phyloP scores from a whole-genome alignment of 2,797 vertebrate species.

The Falco novaeseelandiae region DNA sequence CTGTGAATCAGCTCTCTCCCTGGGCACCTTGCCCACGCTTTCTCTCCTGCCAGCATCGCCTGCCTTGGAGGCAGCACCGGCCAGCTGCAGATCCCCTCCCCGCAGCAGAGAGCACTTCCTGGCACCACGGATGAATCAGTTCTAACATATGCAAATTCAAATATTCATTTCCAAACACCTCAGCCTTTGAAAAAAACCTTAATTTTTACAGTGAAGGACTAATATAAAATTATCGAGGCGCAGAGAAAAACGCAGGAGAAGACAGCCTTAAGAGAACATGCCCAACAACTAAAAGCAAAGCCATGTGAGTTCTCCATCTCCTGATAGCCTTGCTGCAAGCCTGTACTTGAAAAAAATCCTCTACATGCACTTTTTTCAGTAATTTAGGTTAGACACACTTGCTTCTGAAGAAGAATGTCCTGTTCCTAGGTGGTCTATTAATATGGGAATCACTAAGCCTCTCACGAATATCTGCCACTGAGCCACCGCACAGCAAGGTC shows the following conservation, averaged over 20 bases:
- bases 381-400: neutral
- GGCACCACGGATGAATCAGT: conserved; percentile 40
- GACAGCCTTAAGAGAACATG: neutral
- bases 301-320: neutral
- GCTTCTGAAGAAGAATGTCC: neutral
- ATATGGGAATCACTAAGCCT: neutral
- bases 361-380: neutral
- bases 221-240: neutral
- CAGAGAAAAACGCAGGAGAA: neutral
- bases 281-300: neutral
- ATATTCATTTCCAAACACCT: conserved; percentile 42
- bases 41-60: conserved; percentile 37
- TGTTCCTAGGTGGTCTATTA: neutral
- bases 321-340: neutral
- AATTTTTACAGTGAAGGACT: neutral
- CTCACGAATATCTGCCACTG: neutral
- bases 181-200: neutral
- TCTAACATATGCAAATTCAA: conserved; percentile 50
- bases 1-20: conserved; percentile 53
- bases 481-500: neutral
- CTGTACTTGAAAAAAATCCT: neutral
- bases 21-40: conserved; percentile 51
- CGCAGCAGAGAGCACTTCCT: conserved; percentile 11
- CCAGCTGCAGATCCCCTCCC: conserved; percentile 54
- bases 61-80: conserved; percentile 30